A percentile compares a stretch with the other conserved stretches of the same genome.
These are phyloP conservation scores for Porites rus DNA, from an alignment of 92 coral and sea anemone species.

Conservation along the genomic window DNA sequence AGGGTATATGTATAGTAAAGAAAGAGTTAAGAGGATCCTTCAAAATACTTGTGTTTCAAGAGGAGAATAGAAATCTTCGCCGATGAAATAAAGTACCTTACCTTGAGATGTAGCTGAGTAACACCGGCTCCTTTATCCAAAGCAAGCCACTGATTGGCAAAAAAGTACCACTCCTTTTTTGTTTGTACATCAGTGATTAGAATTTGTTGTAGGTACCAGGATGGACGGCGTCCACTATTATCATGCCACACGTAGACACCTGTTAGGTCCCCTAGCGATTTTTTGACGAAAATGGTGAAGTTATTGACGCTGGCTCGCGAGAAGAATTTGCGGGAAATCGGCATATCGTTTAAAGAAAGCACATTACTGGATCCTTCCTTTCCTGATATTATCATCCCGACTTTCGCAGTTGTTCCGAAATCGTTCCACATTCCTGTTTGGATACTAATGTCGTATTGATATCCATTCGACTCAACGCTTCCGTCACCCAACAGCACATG, in stretches of 20 bases:
- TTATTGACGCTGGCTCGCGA: slow-evolving; percentile 82
- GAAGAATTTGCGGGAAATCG: slow-evolving; percentile 53
- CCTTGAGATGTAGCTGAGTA: slow-evolving; percentile 65
- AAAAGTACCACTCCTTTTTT: slow-evolving; percentile 52
- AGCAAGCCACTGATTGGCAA: slow-evolving; percentile 82
- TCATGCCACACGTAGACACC: slow-evolving; percentile 81
- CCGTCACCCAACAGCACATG: slow-evolving; percentile 61
- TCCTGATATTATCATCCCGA: slow-evolving; percentile 74
- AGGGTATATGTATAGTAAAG: no score
- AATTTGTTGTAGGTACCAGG: slow-evolving; percentile 77
- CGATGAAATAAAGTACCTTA: not conserved
- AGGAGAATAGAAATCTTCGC: no score
- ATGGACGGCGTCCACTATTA: slow-evolving; percentile 69
- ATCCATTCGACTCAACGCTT: slow-evolving; percentile 48
- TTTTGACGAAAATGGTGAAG: slow-evolving; percentile 65
- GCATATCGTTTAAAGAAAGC: slow-evolving; percentile 54
- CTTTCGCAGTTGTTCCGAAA: slow-evolving; percentile 81
- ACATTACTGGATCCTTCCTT: slow-evolving; percentile 72
- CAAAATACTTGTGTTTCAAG: no score
- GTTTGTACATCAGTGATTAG: slow-evolving; percentile 62
- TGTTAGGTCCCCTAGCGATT: slow-evolving; percentile 52
- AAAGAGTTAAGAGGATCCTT: no score
- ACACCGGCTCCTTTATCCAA: slow-evolving; percentile 75
- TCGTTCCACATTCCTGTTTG: slow-evolving; percentile 89
- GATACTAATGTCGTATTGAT: slow-evolving; percentile 67